phyloP scores from a whole-genome alignment of 2,888 invertebrate genomes.

The Ditula angustiorana region DNA sequence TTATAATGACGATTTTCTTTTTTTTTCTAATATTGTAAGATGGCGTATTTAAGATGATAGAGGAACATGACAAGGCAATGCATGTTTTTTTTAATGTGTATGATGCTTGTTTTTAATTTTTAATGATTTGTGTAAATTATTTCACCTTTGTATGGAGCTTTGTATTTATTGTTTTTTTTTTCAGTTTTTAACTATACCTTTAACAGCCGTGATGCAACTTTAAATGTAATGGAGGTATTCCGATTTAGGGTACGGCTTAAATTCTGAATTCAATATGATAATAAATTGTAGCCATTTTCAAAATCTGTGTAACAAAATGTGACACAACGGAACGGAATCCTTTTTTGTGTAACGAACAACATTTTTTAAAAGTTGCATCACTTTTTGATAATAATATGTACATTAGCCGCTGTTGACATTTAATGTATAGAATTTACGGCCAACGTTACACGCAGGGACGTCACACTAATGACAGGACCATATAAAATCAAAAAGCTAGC shows the following conservation, averaged over 20 bases:
- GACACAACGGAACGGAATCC: background rate
- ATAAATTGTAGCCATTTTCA: background rate
- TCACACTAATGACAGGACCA: background rate
- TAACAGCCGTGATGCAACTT: slow-evolving; percentile 50
- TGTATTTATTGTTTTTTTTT: slow-evolving; percentile 58
- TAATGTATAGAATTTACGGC: slow-evolving; percentile 1
- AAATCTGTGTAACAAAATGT: background rate
- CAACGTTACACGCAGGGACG: slow-evolving; percentile 4
- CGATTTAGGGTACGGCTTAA: too few species aligned
- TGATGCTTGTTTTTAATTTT: slow-evolving; percentile 46
- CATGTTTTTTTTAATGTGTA: slow-evolving; percentile 56
- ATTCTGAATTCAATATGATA: background rate
- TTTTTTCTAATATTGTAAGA: slow-evolving; percentile 74
- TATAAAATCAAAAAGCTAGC: background rate
- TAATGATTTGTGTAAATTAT: slow-evolving; percentile 70
- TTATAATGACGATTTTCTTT: slow-evolving; percentile 60
- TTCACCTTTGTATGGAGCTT: slow-evolving; percentile 70
- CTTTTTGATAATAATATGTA: slow-evolving; percentile 25
- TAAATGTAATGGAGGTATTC: background rate
- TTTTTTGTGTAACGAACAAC: background rate
- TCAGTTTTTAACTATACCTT: slow-evolving; percentile 51
- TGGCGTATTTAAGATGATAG: slow-evolving; percentile 83
- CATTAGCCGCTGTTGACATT: slow-evolving; percentile 34
- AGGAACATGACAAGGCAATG: slow-evolving; percentile 81
- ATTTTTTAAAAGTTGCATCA: slow-evolving; percentile 2